Evolutionary conservation across 2,113 vertebrate genomes (phyloP), one percentile per base, ranked within the genome.

Genomic region (Neopipo cinnamomea): DNA sequence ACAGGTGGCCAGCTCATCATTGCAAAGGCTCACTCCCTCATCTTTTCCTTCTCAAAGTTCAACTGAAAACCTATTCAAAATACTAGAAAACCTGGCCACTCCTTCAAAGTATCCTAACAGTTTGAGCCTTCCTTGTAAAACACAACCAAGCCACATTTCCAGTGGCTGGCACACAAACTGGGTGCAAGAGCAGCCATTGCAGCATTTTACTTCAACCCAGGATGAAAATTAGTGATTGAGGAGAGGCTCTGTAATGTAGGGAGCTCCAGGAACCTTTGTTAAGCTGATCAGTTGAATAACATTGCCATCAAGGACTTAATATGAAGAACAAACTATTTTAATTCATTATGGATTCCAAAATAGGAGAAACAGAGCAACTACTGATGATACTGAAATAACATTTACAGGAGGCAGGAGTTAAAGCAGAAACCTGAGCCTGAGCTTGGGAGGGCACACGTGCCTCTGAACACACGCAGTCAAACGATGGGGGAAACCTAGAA

Each of bases 391-490:
- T 66, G 72, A 62, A 94, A 76, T 63, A 88, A 86, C 68, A 58
- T 65, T 66, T 77, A 42, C 0, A 17, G 72, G 61, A 79, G 50
- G 50, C 20, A 44, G 68, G 59, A 77, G 49, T 55, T 77, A 67
- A 68, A 91, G 42, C 12, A 37, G 63, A 88, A 94, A 91, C 39
- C 72, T 33, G 58, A 92, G 62, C 28, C 49, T 65, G 52, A 89
- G 44, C 62, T 25, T 91, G 71, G 50, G 46, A 92, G 61, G 65
- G 49, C 52, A 81, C 46, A 50, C 0, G 5, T 31, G 24, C 37
- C 83, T 37, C 35, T 0, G 5, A 82, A 93, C 53, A 44, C 46
- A 77, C 0, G 0, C 31, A 59, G 35, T 18, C 7, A 1, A 39
- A 5, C 13, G 55, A 71, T 3, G 18, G 24, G 35, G 25, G 15